These are phyloP conservation scores for Boulengerochromis microlepis DNA, from an alignment of 2,113 vertebrate species.

Conservation along the genomic window DNA sequence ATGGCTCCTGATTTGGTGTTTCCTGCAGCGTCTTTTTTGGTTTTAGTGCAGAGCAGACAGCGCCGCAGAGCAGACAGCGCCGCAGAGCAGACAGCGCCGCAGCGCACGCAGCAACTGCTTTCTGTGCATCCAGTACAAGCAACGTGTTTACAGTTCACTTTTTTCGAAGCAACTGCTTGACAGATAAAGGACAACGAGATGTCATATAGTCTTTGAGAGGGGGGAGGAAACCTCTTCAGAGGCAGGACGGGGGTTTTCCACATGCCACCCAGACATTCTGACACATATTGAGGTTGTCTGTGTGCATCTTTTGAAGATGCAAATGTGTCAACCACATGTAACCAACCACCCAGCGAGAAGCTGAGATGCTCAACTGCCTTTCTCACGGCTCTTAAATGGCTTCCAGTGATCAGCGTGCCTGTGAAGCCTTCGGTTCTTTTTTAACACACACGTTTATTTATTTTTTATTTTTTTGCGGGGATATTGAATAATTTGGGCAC, in stretches of 20 bases:
- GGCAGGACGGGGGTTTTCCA: slow-evolving; percentile 53
- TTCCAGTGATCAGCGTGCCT: slow-evolving; percentile 50
- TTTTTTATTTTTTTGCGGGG: slow-evolving; percentile 17
- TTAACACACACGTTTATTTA: slow-evolving; percentile 14
- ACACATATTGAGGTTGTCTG: slow-evolving; percentile 66
- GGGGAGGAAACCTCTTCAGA: slow-evolving; percentile 37
- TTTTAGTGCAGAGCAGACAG: slow-evolving; percentile 30
- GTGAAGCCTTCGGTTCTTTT: slow-evolving; percentile 29
- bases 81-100: slow-evolving; percentile 18
- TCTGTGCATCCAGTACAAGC: slow-evolving; percentile 48
- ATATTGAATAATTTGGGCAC: slow-evolving; percentile 43
- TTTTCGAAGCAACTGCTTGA: slow-evolving; percentile 14
- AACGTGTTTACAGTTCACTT: slow-evolving; percentile 42
- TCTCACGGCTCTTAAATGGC: slow-evolving; percentile 61
- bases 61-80: too few relatives aligned
- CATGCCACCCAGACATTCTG: slow-evolving; percentile 57
- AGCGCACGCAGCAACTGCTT: neutral
- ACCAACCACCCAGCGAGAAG: slow-evolving; percentile 55
- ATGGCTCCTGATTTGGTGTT: slow-evolving; percentile 54
- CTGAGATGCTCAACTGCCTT: slow-evolving; percentile 49
- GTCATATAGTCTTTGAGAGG: slow-evolving; percentile 8
- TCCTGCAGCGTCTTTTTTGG: slow-evolving; percentile 26
- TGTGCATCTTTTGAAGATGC: slow-evolving; percentile 68
- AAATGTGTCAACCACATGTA: slow-evolving; percentile 68
- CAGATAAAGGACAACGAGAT: slow-evolving; percentile 44